Percentiles rank a stretch among this genome's conserved stretches.
These are phyloP conservation scores for Pandion haliaetus DNA, from an alignment of 2,113 vertebrate species.

Conservation along the genomic window DNA sequence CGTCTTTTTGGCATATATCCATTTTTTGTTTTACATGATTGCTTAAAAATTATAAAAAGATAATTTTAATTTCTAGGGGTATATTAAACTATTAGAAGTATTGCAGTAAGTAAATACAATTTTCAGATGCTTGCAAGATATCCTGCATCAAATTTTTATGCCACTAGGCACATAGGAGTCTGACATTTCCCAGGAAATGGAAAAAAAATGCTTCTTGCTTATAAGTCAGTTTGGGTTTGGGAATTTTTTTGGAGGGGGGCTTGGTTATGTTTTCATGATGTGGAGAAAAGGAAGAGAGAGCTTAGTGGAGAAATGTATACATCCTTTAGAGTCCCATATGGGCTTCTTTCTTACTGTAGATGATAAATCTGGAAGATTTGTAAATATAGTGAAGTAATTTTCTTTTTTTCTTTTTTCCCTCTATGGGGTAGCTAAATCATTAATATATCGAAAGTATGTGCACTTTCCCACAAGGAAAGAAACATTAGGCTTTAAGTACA, in stretches of 20 bases:
- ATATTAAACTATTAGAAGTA: not conserved
- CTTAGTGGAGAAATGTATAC: not conserved
- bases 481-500: not conserved
- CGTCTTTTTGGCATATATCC: not conserved
- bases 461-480: not conserved
- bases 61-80: not conserved
- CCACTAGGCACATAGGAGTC: not conserved
- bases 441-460: not conserved
- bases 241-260: fast-evolving
- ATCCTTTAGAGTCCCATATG: not conserved
- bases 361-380: not conserved
- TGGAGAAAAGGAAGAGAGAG: not conserved
- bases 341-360: not conserved
- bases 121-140: not conserved
- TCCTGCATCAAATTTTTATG: not conserved
- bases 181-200: not conserved
- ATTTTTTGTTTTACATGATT: not conserved
- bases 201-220: not conserved
- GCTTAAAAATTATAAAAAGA: not conserved
- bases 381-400: not conserved
- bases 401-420: not conserved
- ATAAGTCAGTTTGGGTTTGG: not conserved
- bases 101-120: not conserved
- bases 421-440: not conserved
- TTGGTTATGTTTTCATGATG: not conserved